Evolutionary conservation across 2,113 vertebrate species (phyloP).

Genomic region (Saimiri boliviensis): DNA sequence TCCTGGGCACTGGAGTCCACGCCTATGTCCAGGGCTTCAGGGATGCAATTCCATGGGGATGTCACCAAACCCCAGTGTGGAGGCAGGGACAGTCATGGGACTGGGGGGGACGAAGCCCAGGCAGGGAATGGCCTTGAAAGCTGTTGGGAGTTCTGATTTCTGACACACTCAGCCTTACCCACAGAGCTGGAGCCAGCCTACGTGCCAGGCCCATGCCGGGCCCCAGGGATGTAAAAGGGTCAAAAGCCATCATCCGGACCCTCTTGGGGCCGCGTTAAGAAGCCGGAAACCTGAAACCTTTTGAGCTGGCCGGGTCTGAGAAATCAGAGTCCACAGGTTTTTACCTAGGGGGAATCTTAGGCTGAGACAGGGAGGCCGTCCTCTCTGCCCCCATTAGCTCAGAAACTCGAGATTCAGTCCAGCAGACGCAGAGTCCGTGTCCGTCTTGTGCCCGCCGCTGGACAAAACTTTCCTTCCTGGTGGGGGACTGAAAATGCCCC

Average conservation of each 20-base stretch:
- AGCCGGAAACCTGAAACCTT: background rate
- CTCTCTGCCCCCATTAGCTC: fast-evolving
- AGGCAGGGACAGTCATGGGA: background rate
- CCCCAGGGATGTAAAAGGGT: background rate
- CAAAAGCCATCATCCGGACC: background rate
- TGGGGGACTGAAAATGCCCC: background rate
- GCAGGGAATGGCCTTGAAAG: background rate
- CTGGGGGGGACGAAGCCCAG: background rate
- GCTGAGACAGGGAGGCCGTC: background rate
- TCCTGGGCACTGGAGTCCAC: background rate
- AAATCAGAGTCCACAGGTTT: background rate
- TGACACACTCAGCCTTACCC: background rate
- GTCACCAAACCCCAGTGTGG: background rate
- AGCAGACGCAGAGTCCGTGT: fast-evolving
- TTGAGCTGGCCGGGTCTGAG: background rate
- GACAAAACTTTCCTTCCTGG: background rate
- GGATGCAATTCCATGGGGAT: background rate
- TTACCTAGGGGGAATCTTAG: background rate
- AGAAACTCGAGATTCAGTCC: background rate
- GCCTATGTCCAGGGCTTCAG: background rate
- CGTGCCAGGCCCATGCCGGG: fast-evolving
- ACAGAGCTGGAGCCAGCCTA: background rate
- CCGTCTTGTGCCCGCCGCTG: fast-evolving
- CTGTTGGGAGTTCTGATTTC: background rate
- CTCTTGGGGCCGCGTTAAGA: background rate